Evolutionary conservation across 2,888 invertebrate species (phyloP).

Genomic region (Drosophila conformis): DNA sequence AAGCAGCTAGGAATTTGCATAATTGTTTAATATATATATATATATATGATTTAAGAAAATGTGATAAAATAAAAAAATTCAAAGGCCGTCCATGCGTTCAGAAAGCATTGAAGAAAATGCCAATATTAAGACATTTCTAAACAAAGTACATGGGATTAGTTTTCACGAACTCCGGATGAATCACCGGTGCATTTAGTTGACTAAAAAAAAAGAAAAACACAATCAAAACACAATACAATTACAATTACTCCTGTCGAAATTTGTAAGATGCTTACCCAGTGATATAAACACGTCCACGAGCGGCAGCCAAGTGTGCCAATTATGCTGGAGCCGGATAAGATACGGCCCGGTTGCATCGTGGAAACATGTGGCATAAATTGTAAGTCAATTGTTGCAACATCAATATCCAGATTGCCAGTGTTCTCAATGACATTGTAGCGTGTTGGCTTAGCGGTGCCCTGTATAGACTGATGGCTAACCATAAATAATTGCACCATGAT

Average conservation of each 20-base stretch:
- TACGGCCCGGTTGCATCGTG: conserved; percentile 92
- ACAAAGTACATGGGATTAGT: conserved; percentile 90
- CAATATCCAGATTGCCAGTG: conserved; percentile 89
- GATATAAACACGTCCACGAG: conserved; percentile 87
- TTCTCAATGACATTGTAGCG: conserved; percentile 95
- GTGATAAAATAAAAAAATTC: conserved; percentile 56
- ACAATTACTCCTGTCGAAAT: neutral
- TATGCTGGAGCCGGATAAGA: conserved; percentile 95
- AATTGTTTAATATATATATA: conserved; percentile 25
- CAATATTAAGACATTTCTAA: conserved; percentile 82
- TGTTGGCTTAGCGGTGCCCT: conserved; percentile 94
- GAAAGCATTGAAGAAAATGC: neutral
- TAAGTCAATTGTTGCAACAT: conserved; percentile 93
- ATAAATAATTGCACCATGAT: conserved; percentile 95
- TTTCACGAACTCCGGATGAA: conserved; percentile 86
- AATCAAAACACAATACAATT: neutral
- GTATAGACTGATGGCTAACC: conserved; percentile 89
- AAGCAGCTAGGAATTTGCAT: conserved; percentile 15
- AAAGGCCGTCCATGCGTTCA: conserved; percentile 1
- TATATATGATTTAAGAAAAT: conserved; percentile 54
- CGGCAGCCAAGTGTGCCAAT: conserved; percentile 94
- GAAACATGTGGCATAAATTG: conserved; percentile 93
- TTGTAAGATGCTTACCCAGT: conserved; percentile 71
- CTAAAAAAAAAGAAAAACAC: neutral
- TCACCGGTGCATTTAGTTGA: conserved; percentile 81